These are phyloP conservation scores for Notodonta ziczac DNA, from an alignment of 2,888 invertebrate genomes.

Conservation along the genomic window DNA sequence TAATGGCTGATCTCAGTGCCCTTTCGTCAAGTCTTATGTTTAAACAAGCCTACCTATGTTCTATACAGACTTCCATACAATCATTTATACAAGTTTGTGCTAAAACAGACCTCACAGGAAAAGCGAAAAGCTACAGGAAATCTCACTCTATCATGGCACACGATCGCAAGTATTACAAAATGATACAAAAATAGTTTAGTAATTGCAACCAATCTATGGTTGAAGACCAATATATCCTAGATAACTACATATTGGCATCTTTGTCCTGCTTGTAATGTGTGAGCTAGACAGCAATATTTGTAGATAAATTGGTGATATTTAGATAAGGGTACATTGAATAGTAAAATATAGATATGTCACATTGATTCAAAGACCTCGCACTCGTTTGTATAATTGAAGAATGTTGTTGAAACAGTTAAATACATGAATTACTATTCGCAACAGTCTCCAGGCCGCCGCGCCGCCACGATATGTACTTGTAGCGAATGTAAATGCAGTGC, in stretches of 20 bases:
- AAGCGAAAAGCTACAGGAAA: slow-evolving; percentile 15
- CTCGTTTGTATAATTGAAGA: no score
- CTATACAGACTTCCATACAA: neutral
- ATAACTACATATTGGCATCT: no score
- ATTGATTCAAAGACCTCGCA: neutral
- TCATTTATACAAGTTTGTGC: slow-evolving; percentile 4
- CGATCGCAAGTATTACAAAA: neutral
- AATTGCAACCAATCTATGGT: neutral
- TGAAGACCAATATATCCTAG: neutral
- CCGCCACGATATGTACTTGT: no score
- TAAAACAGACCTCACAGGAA: slow-evolving; percentile 8
- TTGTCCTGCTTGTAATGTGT: neutral
- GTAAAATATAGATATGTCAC: neutral
- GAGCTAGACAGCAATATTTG: neutral
- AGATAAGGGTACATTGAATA: neutral
- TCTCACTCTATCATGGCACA: slow-evolving; percentile 27
- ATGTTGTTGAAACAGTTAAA: no score
- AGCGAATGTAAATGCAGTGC: no score
- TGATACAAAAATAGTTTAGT: neutral
- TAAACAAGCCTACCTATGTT: no score
- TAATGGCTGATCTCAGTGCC: no score
- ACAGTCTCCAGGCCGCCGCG: no score
- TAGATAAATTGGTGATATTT: neutral
- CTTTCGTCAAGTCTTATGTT: no score
- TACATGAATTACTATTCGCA: no score